Evolutionary conservation across 2,888 invertebrate genomes (phyloP).

Genomic region (Camponotus fellah): DNA sequence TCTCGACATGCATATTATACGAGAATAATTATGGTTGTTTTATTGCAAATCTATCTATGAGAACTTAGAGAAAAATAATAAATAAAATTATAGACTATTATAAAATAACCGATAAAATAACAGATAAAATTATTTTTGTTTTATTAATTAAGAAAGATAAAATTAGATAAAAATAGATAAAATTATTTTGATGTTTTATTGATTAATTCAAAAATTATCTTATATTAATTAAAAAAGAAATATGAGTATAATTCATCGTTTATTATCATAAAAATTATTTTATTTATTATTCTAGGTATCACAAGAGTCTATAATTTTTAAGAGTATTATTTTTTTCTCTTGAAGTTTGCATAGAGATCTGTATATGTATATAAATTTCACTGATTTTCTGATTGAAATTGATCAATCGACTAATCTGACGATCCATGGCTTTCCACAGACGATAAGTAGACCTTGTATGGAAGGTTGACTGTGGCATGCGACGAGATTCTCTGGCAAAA

Average conservation of each 20-base stretch:
- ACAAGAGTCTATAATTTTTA: no score
- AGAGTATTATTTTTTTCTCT: background rate
- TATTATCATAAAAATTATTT: background rate
- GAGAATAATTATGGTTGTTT: background rate
- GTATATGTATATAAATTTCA: constrained; percentile 7
- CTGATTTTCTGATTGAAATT: constrained; percentile 61
- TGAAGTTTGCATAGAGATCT: background rate
- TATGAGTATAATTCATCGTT: no score
- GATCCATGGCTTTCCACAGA: constrained; percentile 65
- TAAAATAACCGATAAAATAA: background rate
- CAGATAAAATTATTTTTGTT: background rate
- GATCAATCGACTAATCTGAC: constrained; percentile 62
- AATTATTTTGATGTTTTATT: background rate
- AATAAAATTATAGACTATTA: background rate
- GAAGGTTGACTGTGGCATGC: constrained; percentile 77
- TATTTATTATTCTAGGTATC: no score
- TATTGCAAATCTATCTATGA: background rate
- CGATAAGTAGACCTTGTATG: constrained; percentile 76
- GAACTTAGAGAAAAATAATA: background rate
- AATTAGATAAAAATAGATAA: background rate
- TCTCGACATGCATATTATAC: background rate
- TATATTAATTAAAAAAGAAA: no score
- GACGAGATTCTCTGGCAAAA: constrained; percentile 72
- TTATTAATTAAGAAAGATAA: background rate
- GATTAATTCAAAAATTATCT: background rate